Conservation (phyloP, 2,113 vertebrate genomes). For the Anolis carolinensis region DNA sequence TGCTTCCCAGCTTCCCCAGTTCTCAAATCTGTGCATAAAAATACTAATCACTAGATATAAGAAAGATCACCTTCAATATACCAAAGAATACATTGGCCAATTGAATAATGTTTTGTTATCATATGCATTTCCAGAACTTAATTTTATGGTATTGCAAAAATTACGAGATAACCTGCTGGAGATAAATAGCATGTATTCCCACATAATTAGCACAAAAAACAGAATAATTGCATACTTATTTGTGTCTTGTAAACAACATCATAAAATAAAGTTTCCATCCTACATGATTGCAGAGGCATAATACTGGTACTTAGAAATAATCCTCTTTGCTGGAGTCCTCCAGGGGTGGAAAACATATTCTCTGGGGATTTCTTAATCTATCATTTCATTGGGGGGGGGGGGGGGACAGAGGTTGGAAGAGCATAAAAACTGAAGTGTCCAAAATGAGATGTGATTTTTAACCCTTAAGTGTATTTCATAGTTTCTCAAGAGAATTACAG, state of each 20-base stretch:
- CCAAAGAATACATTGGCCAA: conserved; percentile 57
- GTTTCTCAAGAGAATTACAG: conserved; percentile 33
- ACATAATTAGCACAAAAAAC: conserved; percentile 60
- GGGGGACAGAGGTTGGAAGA: conserved; percentile 47
- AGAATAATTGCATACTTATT: conserved; percentile 57
- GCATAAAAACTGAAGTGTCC: conserved; percentile 54
- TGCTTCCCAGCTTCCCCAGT: neutral
- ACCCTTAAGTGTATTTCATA: conserved; percentile 17
- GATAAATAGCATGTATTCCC: conserved; percentile 33
- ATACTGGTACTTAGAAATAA: conserved; percentile 56
- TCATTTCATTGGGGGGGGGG: conserved; percentile 32
- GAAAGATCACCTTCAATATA: conserved; percentile 51
- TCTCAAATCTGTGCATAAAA: conserved; percentile 11
- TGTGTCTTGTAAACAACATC: conserved; percentile 50
- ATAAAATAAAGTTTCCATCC: conserved; percentile 54
- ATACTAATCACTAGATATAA: neutral
- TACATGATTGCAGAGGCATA: conserved; percentile 43
- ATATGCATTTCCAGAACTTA: conserved; percentile 62
- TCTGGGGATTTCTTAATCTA: conserved; percentile 36
- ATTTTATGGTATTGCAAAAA: conserved; percentile 67
- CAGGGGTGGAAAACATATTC: conserved; percentile 35
- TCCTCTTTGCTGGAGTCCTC: conserved; percentile 51
- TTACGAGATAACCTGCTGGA: conserved; percentile 21
- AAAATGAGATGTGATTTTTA: conserved; percentile 41
- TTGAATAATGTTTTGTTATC: conserved; percentile 56